A percentile compares a stretch with the other conserved stretches of the same genome.
phyloP scores from a whole-genome alignment of 2,113 vertebrate species.

The Chlamydotis undulata region DNA sequence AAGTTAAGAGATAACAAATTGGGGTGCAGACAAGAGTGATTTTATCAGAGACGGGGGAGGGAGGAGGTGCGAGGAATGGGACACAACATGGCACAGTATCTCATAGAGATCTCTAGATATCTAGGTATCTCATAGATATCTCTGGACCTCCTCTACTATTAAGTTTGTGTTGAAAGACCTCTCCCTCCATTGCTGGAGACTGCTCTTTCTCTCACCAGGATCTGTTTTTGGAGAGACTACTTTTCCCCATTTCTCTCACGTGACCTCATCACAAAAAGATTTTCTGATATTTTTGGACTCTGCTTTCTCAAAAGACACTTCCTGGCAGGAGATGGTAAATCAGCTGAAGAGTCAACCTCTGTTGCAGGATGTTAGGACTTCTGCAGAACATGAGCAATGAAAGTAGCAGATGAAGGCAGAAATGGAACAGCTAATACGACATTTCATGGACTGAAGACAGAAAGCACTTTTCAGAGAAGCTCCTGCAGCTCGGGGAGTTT shows the following conservation, averaged over 20 bases:
- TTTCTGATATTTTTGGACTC: not conserved
- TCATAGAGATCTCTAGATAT: not conserved
- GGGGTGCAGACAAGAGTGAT: not conserved
- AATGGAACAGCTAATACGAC: not conserved
- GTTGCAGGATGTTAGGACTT: not conserved
- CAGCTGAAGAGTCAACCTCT: not conserved
- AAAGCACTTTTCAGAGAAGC: not conserved
- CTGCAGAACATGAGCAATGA: not conserved
- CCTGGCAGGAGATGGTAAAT: not conserved
- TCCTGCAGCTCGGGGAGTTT: not conserved
- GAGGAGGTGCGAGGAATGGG: fast-evolving
- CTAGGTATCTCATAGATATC: not conserved
- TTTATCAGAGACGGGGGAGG: not conserved
- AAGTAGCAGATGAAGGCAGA: not conserved
- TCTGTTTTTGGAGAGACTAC: not conserved
- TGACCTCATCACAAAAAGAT: not conserved
- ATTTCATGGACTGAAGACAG: not conserved
- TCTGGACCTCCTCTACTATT: not conserved
- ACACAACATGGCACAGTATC: not conserved
- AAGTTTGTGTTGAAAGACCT: not conserved
- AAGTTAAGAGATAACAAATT: not conserved
- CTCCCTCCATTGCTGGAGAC: not conserved
- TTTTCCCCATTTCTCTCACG: not conserved
- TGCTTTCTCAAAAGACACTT: not conserved
- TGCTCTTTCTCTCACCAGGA: not conserved